A percentile compares a stretch with the other conserved stretches of the same genome.
phyloP scores from a whole-genome alignment of 2,113 vertebrate genomes.

The Seriola rivoliana region DNA sequence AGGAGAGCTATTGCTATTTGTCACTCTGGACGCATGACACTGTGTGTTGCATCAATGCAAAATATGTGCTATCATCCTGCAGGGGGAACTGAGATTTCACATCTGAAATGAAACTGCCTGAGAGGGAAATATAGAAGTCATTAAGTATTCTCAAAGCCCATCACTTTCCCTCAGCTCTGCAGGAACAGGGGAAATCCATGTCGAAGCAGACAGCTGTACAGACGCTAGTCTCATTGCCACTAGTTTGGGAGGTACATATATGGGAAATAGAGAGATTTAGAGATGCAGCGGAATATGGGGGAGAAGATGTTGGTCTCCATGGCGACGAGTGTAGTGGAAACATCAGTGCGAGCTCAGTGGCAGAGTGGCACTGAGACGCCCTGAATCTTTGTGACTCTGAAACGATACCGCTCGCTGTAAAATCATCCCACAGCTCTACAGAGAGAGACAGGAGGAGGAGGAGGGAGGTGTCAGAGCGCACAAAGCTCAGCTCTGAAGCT shows the following conservation, averaged over 20 bases:
- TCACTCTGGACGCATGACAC: constrained; percentile 53
- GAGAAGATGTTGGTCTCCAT: constrained; percentile 67
- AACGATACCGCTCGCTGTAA: constrained; percentile 35
- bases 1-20: constrained; percentile 62
- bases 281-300: constrained; percentile 40
- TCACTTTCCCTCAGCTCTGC: constrained; percentile 48
- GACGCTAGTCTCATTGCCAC: background rate
- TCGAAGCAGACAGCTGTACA: background rate
- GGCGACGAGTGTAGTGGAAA: constrained; percentile 64
- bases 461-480: constrained; percentile 35
- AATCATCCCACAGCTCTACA: constrained; percentile 57
- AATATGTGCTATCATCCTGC: constrained; percentile 12
- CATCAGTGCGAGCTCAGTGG: constrained; percentile 57
- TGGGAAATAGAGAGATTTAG: constrained; percentile 45
- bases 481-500: constrained; percentile 37
- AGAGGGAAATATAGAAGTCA: constrained; percentile 53
- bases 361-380: constrained; percentile 52
- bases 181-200: constrained; percentile 34
- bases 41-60: constrained; percentile 31
- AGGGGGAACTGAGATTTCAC: constrained; percentile 27
- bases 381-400: constrained; percentile 54
- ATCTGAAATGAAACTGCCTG: constrained; percentile 58
- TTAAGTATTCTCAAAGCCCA: constrained; percentile 56
- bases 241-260: constrained; percentile 27
- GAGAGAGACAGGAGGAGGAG: constrained; percentile 12